phyloP scores from a whole-genome alignment of 2,888 invertebrate genomes.

The Andrena dorsata region DNA sequence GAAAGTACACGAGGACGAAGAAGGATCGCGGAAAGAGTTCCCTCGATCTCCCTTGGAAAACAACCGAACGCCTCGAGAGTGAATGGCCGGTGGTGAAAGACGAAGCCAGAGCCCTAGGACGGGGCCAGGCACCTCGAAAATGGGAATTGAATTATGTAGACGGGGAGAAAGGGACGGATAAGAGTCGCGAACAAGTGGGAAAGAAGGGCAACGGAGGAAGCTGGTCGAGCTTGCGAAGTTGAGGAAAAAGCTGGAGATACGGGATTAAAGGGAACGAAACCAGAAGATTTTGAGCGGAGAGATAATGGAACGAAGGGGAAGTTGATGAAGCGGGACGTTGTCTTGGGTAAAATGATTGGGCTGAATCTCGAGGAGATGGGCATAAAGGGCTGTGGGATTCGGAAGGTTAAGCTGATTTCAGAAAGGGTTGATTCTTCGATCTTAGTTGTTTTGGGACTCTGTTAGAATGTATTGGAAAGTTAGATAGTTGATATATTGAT shows the following conservation, averaged over 20 bases:
- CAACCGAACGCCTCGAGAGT: background rate
- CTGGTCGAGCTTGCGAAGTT: background rate
- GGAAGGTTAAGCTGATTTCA: background rate
- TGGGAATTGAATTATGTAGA: constrained; percentile 44
- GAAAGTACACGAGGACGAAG: background rate
- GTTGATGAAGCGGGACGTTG: constrained; percentile 12
- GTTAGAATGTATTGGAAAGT: too few relatives aligned
- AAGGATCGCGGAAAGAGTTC: background rate
- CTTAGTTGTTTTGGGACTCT: too few relatives aligned
- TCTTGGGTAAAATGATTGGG: constrained; percentile 10
- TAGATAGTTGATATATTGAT: too few relatives aligned
- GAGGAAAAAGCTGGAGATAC: background rate
- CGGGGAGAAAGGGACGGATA: background rate
- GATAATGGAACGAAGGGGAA: constrained; percentile 20
- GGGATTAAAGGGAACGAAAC: constrained; percentile 28
- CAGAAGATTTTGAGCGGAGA: constrained; percentile 25
- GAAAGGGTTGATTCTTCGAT: too few relatives aligned
- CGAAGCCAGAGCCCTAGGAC: background rate
- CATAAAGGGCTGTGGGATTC: background rate
- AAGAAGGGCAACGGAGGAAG: background rate
- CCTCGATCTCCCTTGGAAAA: constrained; percentile 10
- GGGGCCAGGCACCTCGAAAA: constrained; percentile 15
- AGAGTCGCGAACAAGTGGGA: constrained; percentile 8
- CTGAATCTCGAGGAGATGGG: background rate
- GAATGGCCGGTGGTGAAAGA: constrained; percentile 19